Evolutionary conservation across 2,797 vertebrate species (phyloP), one percentile per base, ranked within the genome.

Genomic region (Lagodon rhomboides): DNA sequence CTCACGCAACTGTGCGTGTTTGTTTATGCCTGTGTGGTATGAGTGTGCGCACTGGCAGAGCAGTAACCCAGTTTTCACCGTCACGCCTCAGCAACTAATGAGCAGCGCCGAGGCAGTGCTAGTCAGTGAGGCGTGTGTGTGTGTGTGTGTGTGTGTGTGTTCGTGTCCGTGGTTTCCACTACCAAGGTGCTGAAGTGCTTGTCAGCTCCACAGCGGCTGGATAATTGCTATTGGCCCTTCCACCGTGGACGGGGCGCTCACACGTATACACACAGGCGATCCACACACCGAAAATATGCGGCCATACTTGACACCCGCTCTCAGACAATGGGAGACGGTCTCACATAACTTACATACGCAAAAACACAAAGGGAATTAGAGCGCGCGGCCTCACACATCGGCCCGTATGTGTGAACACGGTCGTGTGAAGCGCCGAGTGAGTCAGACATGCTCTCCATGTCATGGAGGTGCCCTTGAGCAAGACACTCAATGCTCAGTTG

Each of bases 31-130:
- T 77, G 30, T 75, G 55, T 30, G 43, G 43, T 64, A 46, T 58
- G 12, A 41, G 54, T 75, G 49, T 79, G 58, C n/a, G 41, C 63
- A 58, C 56, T 61, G n/a, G 72, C 56, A 55, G 56, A 80, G 76
- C 84, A 50, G 74, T 87, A 86, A 85, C 85, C 87, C 88, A 85
- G 84, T 89, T 82, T 84, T 82, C 66, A 68, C 73, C 43, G 77
- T 91, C 86, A 87, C 44, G 78, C 85, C 85, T 87, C 79, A 87
- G 82, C 84, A 70, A 73, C 84, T 92, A 91, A 92, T 87, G 79
- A 93, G 83, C 82, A 79, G 85, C 60, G n/a, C 18, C 44, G 73
- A 77, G 84, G 85, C 86, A 23, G 63, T n/a, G 75, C 67, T 44
- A 66, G 68, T 85, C 69, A 86, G 75, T 53, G 55, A 78, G 79